These are phyloP conservation scores for Drosophila cardini DNA, from an alignment of 1,140 invertebrate genomes.

Conservation along the genomic window DNA sequence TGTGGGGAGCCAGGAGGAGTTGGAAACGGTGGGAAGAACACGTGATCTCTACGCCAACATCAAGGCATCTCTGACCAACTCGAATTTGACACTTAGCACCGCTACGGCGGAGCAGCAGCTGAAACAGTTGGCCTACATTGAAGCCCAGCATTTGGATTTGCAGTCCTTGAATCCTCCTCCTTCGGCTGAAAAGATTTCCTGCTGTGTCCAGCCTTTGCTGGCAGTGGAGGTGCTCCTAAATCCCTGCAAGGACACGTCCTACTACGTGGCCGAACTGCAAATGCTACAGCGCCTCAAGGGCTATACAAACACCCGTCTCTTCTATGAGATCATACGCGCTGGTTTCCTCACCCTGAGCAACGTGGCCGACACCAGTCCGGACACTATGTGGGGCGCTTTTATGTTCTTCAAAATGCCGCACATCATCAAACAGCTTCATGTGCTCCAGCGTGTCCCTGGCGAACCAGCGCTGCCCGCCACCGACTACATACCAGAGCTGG, in stretches of 20 bases:
- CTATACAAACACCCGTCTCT: slow-evolving; percentile 89
- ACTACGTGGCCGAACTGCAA: slow-evolving; percentile 91
- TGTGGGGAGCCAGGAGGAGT: slow-evolving; percentile 90
- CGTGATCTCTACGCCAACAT: slow-evolving; percentile 71
- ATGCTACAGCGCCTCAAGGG: slow-evolving; percentile 93
- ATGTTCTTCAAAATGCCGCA: slow-evolving; percentile 95
- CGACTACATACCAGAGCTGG: slow-evolving; percentile 90
- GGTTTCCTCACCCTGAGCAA: slow-evolving; percentile 94
- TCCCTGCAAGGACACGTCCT: slow-evolving; percentile 90
- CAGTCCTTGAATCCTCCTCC: slow-evolving; percentile 61
- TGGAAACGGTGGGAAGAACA: slow-evolving; percentile 68
- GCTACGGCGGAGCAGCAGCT: slow-evolving; percentile 65
- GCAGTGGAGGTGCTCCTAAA: slow-evolving; percentile 91
- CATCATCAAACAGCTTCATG: slow-evolving; percentile 90
- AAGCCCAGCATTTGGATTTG: slow-evolving; percentile 73
- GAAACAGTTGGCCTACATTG: slow-evolving; percentile 75
- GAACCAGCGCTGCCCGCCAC: slow-evolving; percentile 58
- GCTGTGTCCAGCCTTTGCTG: slow-evolving; percentile 90
- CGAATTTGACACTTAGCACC: slow-evolving; percentile 63
- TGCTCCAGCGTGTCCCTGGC: slow-evolving; percentile 83
- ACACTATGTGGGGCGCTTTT: slow-evolving; percentile 96
- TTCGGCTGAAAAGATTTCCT: slow-evolving; percentile 88
- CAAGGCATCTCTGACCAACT: slow-evolving; percentile 71
- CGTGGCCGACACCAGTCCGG: slow-evolving; percentile 88
- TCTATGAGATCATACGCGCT: slow-evolving; percentile 94